phyloP scores from a whole-genome alignment of 2,888 invertebrate genomes.

The Osedax frankpressi region DNA sequence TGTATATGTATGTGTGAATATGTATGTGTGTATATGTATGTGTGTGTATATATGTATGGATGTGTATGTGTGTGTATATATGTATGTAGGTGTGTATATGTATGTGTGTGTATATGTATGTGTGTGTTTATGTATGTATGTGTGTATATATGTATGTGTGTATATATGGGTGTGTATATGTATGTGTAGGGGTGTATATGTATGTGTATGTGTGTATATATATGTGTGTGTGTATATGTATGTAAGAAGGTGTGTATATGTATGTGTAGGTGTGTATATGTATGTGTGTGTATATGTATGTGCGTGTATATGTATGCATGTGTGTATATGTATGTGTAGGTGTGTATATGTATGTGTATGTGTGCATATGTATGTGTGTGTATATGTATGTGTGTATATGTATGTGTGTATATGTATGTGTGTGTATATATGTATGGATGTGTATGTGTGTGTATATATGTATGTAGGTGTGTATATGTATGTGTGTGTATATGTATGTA shows the following conservation, averaged over 20 bases:
- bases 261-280: background rate
- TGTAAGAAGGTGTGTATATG: no score
- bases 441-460: background rate
- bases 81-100: background rate
- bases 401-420: background rate
- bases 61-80: background rate
- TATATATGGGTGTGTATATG: background rate
- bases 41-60: background rate
- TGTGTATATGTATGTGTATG: background rate
- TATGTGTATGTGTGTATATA: background rate
- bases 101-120: background rate
- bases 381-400: background rate
- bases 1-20: background rate
- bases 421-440: background rate
- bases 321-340: slow-evolving; percentile 7
- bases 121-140: background rate
- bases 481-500: background rate
- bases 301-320: background rate
- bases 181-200: background rate
- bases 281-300: background rate
- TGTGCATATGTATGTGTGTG: background rate
- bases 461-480: background rate
- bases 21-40: background rate
- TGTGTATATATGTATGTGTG: background rate
- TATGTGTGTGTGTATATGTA: background rate